Evolutionary conservation across 2,113 vertebrate species (phyloP), one percentile per base, ranked within the genome.

Genomic region (Colistium nudipinnis): DNA sequence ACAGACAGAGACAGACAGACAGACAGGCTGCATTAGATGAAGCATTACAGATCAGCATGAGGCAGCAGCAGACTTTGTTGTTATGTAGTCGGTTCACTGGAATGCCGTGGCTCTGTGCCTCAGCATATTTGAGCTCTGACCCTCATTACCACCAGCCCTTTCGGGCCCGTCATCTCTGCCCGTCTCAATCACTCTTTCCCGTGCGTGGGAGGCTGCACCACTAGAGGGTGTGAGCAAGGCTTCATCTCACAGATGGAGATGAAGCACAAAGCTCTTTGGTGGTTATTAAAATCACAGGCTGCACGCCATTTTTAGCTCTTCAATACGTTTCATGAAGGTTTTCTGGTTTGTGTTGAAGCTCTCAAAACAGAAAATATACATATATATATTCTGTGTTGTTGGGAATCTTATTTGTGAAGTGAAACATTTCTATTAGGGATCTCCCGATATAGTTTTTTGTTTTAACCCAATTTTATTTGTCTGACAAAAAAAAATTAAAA

Each of bases 131-230:
- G 54, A 83, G 78, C 78, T 67, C 74, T 78, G 84, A 56, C 63
- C 66, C 88, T 90, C 85, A 91, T 91, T 89, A 87, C 61, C 89
- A 85, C 83, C 89, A 92, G 88, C 88, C 88, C 86, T 89, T 73
- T 77, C 71, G 78, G 48, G 30, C 31, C 82, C 79, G 66, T 83
- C 68, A 76, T 78, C 65, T 36, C 76, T 25, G 9, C 47, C 35
- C 73, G 52, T 60, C 43, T 72, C n/a, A n/a, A 33, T 2, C 62
- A 63, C 35, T 60, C 17, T 66, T 27, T 54, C 38, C 19, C 14
- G 27, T 53, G 53, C 68, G 78, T 82, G 62, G 62, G 68, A 66
- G 25, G 49, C 14, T 38, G 12, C 2, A 31, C 87, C 89, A 84
- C 80, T 81, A 87, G 87, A 86, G 81, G 88, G 82, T 47, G 71